Evolutionary conservation across 1,140 invertebrate genomes (phyloP), one percentile per base, ranked within the genome.

Genomic region (Watersipora subatra): DNA sequence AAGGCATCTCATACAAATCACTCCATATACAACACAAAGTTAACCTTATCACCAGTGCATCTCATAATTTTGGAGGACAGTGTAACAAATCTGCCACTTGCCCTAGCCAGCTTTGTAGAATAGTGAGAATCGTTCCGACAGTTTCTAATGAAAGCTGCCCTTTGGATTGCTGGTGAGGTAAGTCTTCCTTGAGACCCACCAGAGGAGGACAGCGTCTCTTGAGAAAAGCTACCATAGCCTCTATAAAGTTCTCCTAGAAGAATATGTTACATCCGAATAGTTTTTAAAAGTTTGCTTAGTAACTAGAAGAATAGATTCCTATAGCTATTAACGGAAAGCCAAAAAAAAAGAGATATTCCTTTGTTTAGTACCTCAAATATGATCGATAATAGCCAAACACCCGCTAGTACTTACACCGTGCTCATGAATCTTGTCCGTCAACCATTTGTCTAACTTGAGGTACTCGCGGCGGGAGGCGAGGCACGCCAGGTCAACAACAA

Each of bases 371-470:
- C n/a, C n/a, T n/a, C n/a, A n/a, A n/a, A n/a, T n/a, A n/a, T n/a
- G n/a, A n/a, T n/a, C n/a, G n/a, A n/a, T n/a, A n/a, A n/a, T n/a
- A n/a, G n/a, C n/a, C n/a, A n/a, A n/a, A n/a, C n/a, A n/a, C n/a
- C n/a, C n/a, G n/a, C n/a, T n/a, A 46, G 34, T 46, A 46, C 34
- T 83, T 72, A 81, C 80, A 20, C 92, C 92, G 78, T 97, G 92
- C 75, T 97, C 93, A 69, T 89, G 83, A 57, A 98, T 93, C 82
- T 98, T 98, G 76, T 99, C 96, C 1, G 88, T 87, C 0, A 99
- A 79, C 94, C 96, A 99, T 78, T 99, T 99, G 76, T 99, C 96
- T 3, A 99, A 80, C 78, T 99, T 99, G 0, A 99, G 82, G 80
- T 97, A 99, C 79, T 97, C 96, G 63, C 96, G 82, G 66, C 95